A percentile compares a stretch with the other conserved stretches of the same genome.
Conservation (phyloP, 2,797 vertebrate genomes). For the Helarctos malayanus region DNA sequence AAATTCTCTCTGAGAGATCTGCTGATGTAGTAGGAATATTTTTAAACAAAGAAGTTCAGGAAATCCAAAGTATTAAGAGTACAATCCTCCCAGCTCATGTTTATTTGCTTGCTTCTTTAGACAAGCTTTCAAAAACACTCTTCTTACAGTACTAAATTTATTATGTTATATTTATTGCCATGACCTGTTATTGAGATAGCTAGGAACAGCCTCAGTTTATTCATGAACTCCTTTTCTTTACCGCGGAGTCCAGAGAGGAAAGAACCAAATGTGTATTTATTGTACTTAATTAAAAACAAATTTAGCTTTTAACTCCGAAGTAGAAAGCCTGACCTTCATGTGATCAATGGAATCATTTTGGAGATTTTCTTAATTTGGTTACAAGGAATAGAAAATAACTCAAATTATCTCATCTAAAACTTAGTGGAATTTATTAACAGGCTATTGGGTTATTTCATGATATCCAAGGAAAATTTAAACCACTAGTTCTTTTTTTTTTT, state of each 20-base stretch:
- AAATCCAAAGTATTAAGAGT: not conserved
- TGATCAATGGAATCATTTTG: not conserved
- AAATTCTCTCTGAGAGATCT: not conserved
- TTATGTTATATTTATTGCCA: slow-evolving; percentile 14
- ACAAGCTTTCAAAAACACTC: not conserved
- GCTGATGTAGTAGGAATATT: slow-evolving; percentile 5
- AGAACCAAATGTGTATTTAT: not conserved
- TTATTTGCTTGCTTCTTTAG: slow-evolving; percentile 53
- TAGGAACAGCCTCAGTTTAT: not conserved
- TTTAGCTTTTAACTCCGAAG: not conserved
- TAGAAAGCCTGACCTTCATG: not conserved
- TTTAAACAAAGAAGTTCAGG: slow-evolving; percentile 54
- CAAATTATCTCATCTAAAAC: not conserved
- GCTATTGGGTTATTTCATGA: not conserved
- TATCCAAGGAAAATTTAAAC: not conserved
- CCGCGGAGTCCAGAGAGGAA: not conserved
- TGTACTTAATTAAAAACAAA: not conserved
- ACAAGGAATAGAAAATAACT: slow-evolving; percentile 23
- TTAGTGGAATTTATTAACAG: not conserved
- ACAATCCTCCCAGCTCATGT: not conserved
- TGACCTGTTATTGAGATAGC: not conserved
- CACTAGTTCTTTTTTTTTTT: not conserved
- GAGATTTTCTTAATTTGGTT: slow-evolving; percentile 48
- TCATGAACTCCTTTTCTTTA: slow-evolving; percentile 16
- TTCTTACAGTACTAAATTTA: slow-evolving; percentile 7